Evolutionary conservation across 2,113 vertebrate genomes (phyloP), one percentile per base, ranked within the genome.

Genomic region (Bostrychus sinensis): DNA sequence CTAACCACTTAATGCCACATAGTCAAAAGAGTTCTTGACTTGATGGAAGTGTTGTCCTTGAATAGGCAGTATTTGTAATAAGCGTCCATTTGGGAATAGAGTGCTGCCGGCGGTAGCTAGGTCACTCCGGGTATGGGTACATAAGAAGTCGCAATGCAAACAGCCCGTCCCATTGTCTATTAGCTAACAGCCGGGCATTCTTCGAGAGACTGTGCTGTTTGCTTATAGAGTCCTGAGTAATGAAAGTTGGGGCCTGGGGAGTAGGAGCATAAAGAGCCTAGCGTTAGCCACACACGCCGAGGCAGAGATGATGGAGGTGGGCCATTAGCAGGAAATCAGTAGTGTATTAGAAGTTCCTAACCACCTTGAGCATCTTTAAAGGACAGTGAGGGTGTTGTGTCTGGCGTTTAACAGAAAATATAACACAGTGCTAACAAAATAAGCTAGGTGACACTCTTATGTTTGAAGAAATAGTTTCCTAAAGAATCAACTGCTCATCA

Each of bases 161-260:
- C 55, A 71, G 37, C 51, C 20, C 19, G 34, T 65, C 71, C 59
- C 78, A 25, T 64, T 78, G 84, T 86, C 89, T 86, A 86, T 56
- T 14, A 83, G 91, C 83, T 92, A 93, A 93, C 72, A 80, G 79
- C 78, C 68, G 46, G 67, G 78, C 71, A 75, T 91, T 92, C 91
- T 89, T 89, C 82, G 30, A n/a, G 57, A 78, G 89, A 78, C 75
- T 75, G 71, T 92, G 91, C 51, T 92, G 93, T 94, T 95, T 94
- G 91, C 92, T 89, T 56, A 63, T 43, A 70, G 82, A 76, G 80
- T 76, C 77, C 80, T 80, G 81, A 79, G 80, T 92, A 92, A 87
- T 93, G 90, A 92, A 91, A 92, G 71, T 28, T 23, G 63, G 78
- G 62, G 70, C 78, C 79, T 66, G 50, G 78, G 72, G 79, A 82